These are phyloP conservation scores for Galaxea fascicularis DNA, from an alignment of 92 coral and sea anemone species.

Conservation along the genomic window DNA sequence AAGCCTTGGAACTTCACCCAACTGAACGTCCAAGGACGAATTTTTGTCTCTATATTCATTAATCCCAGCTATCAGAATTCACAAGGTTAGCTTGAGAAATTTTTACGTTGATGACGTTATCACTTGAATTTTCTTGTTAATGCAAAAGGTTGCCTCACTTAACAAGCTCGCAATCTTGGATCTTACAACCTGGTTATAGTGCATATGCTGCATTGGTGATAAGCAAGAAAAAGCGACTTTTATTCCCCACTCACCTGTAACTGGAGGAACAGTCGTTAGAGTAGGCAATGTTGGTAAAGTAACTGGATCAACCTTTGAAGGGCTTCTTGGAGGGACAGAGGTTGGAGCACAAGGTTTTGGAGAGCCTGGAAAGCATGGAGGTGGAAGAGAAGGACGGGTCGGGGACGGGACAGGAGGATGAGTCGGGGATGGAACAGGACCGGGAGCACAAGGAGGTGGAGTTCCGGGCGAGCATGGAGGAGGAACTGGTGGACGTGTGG, in stretches of 20 bases:
- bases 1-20: no score
- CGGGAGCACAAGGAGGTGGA: background rate
- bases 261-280: background rate
- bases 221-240: background rate
- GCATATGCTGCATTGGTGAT: background rate
- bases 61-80: no score
- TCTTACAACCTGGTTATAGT: no score
- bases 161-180: no score
- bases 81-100: no score
- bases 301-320: background rate
- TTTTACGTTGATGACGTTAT: no score
- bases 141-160: no score
- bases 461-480: conserved; percentile 24
- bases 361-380: conserved; percentile 7
- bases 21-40: no score
- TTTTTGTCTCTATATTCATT: no score
- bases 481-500: background rate
- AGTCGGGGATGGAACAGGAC: background rate
- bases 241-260: background rate
- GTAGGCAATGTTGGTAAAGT: conserved; percentile 15
- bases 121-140: no score
- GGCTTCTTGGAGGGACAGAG: background rate
- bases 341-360: background rate
- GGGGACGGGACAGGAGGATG: conserved; percentile 9
- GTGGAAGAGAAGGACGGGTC: conserved; percentile 18